These are phyloP conservation scores for Epinotia brunnichana DNA, from an alignment of 2,888 invertebrate genomes.

Conservation along the genomic window DNA sequence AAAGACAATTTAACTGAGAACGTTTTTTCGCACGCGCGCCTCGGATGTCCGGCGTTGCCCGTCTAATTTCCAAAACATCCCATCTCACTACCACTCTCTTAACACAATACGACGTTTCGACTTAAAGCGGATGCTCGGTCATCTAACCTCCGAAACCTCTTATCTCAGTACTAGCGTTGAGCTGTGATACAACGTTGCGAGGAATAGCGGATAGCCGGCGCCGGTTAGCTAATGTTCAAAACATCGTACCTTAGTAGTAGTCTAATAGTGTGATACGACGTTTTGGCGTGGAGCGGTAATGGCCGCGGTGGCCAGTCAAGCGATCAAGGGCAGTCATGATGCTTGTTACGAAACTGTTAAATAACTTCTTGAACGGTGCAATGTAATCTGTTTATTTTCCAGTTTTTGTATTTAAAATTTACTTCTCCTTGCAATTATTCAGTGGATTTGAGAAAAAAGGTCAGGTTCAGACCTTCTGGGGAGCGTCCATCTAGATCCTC, in stretches of 20 bases:
- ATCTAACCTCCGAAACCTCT: background rate
- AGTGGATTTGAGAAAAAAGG: too few species aligned
- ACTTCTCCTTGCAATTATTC: too few species aligned
- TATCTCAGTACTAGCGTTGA: background rate
- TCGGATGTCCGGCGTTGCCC: slow-evolving; percentile 16
- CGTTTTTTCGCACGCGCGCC: slow-evolving; percentile 5
- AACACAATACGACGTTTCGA: background rate
- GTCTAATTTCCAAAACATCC: background rate
- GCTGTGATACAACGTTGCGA: background rate
- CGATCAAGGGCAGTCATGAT: background rate
- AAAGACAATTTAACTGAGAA: background rate
- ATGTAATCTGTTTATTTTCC: background rate
- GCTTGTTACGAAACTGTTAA: background rate
- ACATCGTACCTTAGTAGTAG: background rate
- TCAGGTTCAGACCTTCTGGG: too few species aligned
- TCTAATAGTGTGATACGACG: background rate
- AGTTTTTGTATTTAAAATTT: background rate
- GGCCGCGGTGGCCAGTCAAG: slow-evolving; percentile 10
- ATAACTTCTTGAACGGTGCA: background rate
- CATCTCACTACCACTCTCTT: background rate
- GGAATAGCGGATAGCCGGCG: background rate
- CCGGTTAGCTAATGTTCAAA: background rate
- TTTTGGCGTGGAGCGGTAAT: background rate
- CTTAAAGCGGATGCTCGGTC: background rate
- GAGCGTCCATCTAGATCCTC: too few species aligned